A percentile compares a stretch with the other conserved stretches of the same genome.
These are phyloP conservation scores for Enteromius argenteus DNA, from an alignment of 2,797 vertebrate species.

Conservation along the genomic window DNA sequence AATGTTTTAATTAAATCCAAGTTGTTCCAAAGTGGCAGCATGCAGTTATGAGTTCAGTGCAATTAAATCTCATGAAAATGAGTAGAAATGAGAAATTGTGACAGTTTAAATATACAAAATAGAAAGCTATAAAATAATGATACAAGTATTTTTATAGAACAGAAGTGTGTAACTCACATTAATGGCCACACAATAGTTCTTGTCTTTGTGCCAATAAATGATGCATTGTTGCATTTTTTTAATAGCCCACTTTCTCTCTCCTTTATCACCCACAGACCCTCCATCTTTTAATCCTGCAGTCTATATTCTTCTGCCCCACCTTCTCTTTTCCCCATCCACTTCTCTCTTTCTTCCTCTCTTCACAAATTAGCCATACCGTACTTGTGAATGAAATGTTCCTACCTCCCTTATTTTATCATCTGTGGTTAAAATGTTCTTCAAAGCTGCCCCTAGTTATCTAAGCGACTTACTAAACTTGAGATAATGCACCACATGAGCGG, in stretches of 20 bases:
- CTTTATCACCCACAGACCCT: neutral
- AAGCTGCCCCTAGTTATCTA: conserved; percentile 36
- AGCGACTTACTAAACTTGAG: conserved; percentile 52
- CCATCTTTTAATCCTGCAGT: neutral
- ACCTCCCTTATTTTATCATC: conserved; percentile 54
- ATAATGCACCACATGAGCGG: conserved; percentile 38
- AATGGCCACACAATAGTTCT: neutral
- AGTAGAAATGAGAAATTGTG: neutral
- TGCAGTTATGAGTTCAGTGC: neutral
- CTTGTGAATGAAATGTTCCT: conserved; percentile 49
- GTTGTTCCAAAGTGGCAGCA: neutral
- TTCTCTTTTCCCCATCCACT: neutral
- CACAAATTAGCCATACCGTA: conserved; percentile 7
- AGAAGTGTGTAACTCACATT: neutral
- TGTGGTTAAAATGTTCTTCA: conserved; percentile 47
- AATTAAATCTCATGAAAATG: neutral
- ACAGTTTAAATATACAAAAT: neutral
- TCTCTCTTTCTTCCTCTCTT: neutral
- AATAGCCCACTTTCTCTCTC: neutral
- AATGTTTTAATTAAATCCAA: neutral
- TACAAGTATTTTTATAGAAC: neutral
- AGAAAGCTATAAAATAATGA: neutral
- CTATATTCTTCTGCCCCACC: neutral
- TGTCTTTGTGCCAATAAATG: neutral
- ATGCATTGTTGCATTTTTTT: neutral